These are phyloP conservation scores for Melipona bicolor DNA, from an alignment of 2,888 invertebrate species.

Conservation along the genomic window DNA sequence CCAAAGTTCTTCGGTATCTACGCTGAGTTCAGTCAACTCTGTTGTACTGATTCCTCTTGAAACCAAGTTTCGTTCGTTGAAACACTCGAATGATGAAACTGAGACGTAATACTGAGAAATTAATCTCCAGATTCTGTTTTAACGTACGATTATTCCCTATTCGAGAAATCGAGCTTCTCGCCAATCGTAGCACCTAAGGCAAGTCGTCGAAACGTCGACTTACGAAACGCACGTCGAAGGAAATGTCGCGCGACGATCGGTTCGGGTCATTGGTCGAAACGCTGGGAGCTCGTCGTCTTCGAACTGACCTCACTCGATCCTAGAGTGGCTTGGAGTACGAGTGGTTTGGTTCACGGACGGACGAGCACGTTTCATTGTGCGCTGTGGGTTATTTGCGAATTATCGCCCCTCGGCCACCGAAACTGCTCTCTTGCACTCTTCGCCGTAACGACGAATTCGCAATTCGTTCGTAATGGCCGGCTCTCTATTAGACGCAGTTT, in stretches of 20 bases:
- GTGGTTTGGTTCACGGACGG: conserved; percentile 35
- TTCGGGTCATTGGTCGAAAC: not conserved
- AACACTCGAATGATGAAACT: not conserved
- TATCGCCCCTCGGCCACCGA: conserved; percentile 65
- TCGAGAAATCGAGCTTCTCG: not conserved
- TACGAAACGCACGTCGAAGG: not conserved
- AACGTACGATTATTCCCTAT: not conserved
- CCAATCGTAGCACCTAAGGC: not conserved
- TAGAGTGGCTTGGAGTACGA: conserved; percentile 40
- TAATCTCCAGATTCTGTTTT: not conserved
- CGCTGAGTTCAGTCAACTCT: too few relatives aligned
- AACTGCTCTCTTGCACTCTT: conserved; percentile 67
- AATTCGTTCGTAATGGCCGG: conserved; percentile 65
- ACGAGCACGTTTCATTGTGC: conserved; percentile 54
- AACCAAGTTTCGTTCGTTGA: not conserved
- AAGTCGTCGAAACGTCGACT: not conserved
- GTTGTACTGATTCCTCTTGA: not conserved
- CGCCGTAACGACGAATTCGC: conserved; percentile 61
- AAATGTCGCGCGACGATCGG: conserved; percentile 2
- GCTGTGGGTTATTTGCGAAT: conserved; percentile 64
- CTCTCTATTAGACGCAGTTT: conserved; percentile 62
- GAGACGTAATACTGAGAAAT: too few relatives aligned
- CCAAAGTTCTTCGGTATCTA: too few relatives aligned
- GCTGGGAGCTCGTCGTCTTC: conserved; percentile 35
- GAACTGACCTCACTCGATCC: conserved; percentile 41